These are phyloP conservation scores for Pimephales promelas DNA, from an alignment of 2,113 vertebrate genomes.

Conservation along the genomic window DNA sequence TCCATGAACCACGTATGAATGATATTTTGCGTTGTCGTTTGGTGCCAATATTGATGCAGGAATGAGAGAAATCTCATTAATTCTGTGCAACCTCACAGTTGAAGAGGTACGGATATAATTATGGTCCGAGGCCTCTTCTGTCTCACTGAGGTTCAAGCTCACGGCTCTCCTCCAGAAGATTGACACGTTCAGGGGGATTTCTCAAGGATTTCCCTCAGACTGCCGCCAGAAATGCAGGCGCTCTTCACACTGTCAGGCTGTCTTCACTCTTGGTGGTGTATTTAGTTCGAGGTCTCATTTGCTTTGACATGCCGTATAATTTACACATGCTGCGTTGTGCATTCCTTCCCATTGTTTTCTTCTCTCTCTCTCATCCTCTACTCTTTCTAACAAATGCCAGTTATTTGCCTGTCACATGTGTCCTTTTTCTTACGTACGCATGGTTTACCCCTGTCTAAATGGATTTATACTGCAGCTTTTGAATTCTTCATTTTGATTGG, in stretches of 20 bases:
- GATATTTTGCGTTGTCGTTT: background rate
- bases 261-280: background rate
- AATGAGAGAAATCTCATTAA: background rate
- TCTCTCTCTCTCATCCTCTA: background rate
- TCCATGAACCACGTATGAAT: too few species aligned
- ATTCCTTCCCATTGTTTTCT: background rate
- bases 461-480: background rate
- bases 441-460: background rate
- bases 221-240: background rate
- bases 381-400: background rate
- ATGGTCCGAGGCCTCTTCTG: background rate
- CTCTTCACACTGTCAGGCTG: background rate
- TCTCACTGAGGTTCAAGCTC: background rate
- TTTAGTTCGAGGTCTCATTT: conserved; percentile 20
- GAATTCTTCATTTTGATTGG: background rate
- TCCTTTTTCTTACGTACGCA: background rate
- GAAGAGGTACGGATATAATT: background rate
- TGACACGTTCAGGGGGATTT: background rate
- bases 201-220: conserved; percentile 14
- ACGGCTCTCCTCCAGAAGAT: conserved; percentile 12
- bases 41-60: background rate
- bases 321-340: background rate
- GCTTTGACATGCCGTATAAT: conserved; percentile 21
- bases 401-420: background rate
- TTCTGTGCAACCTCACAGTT: background rate